Base-by-base conservation (phyloP, 2,113 vertebrate genomes). In the Burhinus bistriatus region DNA sequence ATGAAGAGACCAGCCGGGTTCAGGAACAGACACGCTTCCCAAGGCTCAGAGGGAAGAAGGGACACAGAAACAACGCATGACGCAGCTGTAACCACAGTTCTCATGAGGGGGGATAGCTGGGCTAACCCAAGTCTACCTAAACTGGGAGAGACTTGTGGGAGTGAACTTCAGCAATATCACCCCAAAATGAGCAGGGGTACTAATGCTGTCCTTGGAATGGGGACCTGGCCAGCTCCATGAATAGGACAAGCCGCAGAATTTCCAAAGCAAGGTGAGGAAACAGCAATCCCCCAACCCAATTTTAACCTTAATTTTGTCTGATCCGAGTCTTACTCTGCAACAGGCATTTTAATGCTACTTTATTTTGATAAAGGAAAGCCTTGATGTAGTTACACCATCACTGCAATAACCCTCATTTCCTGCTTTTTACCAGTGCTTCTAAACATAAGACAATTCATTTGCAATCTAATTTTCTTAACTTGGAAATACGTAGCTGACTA, bases 31-130 rank as follows among this genome's bases (percentile, higher is more conserved):
- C 9, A 9, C 5, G 0, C 30, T 47, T 38, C 89, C 76, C 58
- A 13, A 22, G 21, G 80, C 42, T 71, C 20, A 10, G 27, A 26
- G n/a, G 47, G 29, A 22, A 25, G 9, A 18, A 40, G 22, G 45
- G 34, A 73, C 30, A 3, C 12, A 6, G 11, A 42, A 38, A 29
- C 16, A 4, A 23, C 1, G 5, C 2, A 5, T 8, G 68, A 25
- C 4, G 1, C 27, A 27, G 6, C 9, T 8, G 16, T 14, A 36
- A 38, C 18, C 66, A 4, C 18, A 12, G 57, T 7, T 22, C 42
- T 29, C 40, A 3, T 15, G 2, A 12, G 11, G 2, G 26, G 14
- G 34, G 20, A 17, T 3, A 23, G 10, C 36, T 45, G 44, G 44
- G 58, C 8, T 38, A n/a, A 65, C 9, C 36, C 16, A 16, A 27